Evolutionary conservation across 2,888 invertebrate genomes (phyloP), one percentile per base, ranked within the genome.

Genomic region (Alloplasta piceator): DNA sequence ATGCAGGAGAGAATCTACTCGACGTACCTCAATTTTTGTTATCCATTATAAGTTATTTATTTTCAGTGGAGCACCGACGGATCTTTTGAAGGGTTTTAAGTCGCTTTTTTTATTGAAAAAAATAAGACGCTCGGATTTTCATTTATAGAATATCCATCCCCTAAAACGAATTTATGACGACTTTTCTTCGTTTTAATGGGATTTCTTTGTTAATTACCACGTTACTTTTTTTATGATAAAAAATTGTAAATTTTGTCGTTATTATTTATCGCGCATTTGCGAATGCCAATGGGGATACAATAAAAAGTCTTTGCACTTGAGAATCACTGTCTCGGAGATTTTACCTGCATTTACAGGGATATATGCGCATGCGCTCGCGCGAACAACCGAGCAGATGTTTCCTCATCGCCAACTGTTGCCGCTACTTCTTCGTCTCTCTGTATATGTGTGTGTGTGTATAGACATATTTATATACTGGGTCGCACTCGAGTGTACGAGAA

Each of bases 371-470:
- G 90, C 89, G 89, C 84, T 67, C 77, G 78, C 84, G 86, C 85
- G 84, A 89, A 85, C 89, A 88, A 88, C 90, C 26, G 75, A 63
- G 82, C 82, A 91, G 91, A 91, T 91, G 91, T 91, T 91, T 90
- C 87, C 86, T 89, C 87, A 86, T 87, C 88, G 88, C 90, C 90
- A 91, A 91, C 91, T 91, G 91, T 91, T 91, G 91, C 89, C 86
- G 86, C 84, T 82, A 79, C 84, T 79, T 73, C 84, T 73, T 63
- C 66, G 82, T 56, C 60, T 70, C 43, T 61, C 58, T 72, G 26
- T 3, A 26, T 26, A 2, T 3, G 3, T 26, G 3, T 26, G 3
- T 26, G 26, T 26, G 26, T 26, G 38, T 50, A 48, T n/a, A 12
- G 52, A 36, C 26, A 16, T 72, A 60, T 61, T 10, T 60, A 52